These are phyloP conservation scores for Guaruba guarouba DNA, from an alignment of 2,113 vertebrate species.

Conservation along the genomic window DNA sequence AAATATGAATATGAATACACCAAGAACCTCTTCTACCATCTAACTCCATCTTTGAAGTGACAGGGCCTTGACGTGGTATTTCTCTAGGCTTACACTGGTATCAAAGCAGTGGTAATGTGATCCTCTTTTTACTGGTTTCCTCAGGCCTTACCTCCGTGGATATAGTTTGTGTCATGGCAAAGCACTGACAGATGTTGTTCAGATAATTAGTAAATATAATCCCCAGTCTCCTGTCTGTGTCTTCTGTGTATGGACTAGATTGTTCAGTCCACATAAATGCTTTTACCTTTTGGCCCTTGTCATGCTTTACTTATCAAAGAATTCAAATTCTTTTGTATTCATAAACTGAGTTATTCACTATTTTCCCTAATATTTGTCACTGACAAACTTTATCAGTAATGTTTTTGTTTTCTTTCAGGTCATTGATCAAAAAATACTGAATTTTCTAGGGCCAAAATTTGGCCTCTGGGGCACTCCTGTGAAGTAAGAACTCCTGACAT, in stretches of 20 bases:
- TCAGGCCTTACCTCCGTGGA: neutral
- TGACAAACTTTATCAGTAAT: constrained; percentile 32
- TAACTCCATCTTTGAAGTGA: neutral
- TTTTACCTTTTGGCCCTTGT: neutral
- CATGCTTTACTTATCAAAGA: neutral
- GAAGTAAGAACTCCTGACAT: constrained; percentile 46
- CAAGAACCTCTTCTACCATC: neutral
- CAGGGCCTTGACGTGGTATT: neutral
- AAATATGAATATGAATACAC: neutral
- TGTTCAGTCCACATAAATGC: neutral
- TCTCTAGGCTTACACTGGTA: neutral
- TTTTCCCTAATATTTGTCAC: neutral
- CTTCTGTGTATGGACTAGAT: neutral
- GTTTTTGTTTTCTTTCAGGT: constrained; percentile 67
- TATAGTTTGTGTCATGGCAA: neutral
- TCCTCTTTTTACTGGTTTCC: neutral
- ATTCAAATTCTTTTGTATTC: neutral
- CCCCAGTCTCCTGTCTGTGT: neutral
- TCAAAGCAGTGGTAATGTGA: neutral
- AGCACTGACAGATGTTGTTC: neutral
- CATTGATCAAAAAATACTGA: constrained; percentile 57
- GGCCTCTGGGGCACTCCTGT: constrained; percentile 30
- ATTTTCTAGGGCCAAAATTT: constrained; percentile 56
- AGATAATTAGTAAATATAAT: neutral
- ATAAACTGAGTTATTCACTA: neutral